Conservation (phyloP, 92 coral and sea anemone species). For the Phenganax stokvisi region DNA sequence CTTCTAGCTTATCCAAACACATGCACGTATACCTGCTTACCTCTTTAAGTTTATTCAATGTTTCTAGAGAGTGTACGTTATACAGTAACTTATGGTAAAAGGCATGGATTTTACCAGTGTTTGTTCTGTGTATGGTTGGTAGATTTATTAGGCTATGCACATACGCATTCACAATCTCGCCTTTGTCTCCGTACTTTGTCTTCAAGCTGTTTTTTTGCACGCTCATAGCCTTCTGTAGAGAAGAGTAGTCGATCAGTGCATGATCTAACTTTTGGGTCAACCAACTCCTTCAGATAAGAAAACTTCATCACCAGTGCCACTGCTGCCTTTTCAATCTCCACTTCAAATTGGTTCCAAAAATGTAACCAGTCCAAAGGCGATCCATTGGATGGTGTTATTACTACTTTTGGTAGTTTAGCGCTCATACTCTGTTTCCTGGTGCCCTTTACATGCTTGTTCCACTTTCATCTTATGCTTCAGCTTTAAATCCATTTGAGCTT, state of each 20-base stretch:
- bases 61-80: slow-evolving; percentile 41
- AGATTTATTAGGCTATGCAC: slow-evolving; percentile 25
- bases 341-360: slow-evolving; percentile 50
- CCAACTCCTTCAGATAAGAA: slow-evolving; percentile 43
- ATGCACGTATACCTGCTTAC: slow-evolving; percentile 31
- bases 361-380: slow-evolving; percentile 45
- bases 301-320: slow-evolving; percentile 49
- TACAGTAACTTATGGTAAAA: slow-evolving; percentile 25
- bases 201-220: slow-evolving; percentile 20
- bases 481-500: background rate
- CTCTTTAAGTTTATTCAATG: slow-evolving; percentile 34
- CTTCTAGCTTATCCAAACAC: slow-evolving; percentile 39
- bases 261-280: slow-evolving; percentile 41
- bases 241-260: slow-evolving; percentile 43
- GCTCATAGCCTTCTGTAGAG: slow-evolving; percentile 47
- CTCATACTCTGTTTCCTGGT: background rate
- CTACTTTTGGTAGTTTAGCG: slow-evolving; percentile 27
- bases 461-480: background rate
- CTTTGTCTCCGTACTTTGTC: slow-evolving; percentile 35
- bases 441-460: background rate
- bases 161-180: slow-evolving; percentile 42
- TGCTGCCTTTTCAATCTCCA: slow-evolving; percentile 35
- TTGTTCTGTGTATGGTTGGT: slow-evolving; percentile 21
- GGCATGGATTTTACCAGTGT: slow-evolving; percentile 34
- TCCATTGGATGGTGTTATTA: slow-evolving; percentile 16